These are phyloP conservation scores for Campoplex capitator DNA, from an alignment of 2,888 invertebrate genomes.

Conservation along the genomic window DNA sequence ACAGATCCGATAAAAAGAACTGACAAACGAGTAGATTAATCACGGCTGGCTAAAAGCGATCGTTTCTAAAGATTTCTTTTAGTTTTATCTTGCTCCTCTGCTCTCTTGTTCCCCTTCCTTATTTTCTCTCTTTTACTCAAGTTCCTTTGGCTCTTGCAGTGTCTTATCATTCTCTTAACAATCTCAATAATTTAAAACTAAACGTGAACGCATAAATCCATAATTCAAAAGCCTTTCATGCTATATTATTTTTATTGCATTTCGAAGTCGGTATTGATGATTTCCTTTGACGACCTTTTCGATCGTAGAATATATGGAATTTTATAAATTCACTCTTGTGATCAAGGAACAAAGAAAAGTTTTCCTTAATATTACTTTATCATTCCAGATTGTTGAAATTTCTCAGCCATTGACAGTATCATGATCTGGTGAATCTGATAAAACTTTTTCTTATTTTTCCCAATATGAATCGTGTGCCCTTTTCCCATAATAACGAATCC, in stretches of 20 bases:
- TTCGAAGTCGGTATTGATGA: background rate
- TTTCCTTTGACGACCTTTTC: too few species aligned
- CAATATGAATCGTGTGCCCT: too few species aligned
- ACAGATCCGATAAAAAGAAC: slow-evolving; percentile 65
- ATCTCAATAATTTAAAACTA: slow-evolving; percentile 12
- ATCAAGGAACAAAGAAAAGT: background rate
- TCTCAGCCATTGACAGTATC: too few species aligned
- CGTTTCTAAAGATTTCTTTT: slow-evolving; percentile 54
- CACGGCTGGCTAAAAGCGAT: slow-evolving; percentile 71
- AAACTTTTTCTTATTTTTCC: too few species aligned
- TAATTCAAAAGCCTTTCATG: background rate
- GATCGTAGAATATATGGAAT: background rate
- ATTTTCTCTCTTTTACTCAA: slow-evolving; percentile 1
- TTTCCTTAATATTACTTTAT: background rate
- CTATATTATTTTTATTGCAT: background rate
- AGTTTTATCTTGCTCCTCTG: slow-evolving; percentile 39
- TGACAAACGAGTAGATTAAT: slow-evolving; percentile 79
- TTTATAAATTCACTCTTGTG: background rate
- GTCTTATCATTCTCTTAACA: slow-evolving; percentile 27
- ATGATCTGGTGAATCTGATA: too few species aligned
- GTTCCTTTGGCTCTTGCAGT: slow-evolving; percentile 13
- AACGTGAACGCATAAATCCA: background rate
- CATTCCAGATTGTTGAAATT: too few species aligned
- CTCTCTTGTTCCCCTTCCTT: slow-evolving; percentile 18
- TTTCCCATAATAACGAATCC: too few species aligned